These are phyloP conservation scores for Oxyteleia sp. DNA, from an alignment of 2,888 invertebrate species.

Conservation along the genomic window DNA sequence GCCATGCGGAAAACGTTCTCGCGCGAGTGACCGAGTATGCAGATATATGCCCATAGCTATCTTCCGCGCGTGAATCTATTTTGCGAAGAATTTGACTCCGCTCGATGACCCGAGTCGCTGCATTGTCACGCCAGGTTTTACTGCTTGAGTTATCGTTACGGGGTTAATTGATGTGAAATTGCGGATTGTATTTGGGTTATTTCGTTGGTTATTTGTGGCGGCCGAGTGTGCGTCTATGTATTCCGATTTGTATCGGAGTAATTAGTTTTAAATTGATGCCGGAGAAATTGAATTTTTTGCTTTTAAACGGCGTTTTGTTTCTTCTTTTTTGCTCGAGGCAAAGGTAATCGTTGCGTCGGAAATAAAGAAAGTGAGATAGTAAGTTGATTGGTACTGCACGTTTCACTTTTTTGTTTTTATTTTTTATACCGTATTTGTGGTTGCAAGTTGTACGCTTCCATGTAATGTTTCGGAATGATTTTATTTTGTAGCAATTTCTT, in stretches of 20 bases:
- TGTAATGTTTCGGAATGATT: no score
- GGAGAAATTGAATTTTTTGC: background rate
- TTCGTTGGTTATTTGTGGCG: slow-evolving; percentile 15
- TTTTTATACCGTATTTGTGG: no score
- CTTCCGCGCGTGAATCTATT: slow-evolving; percentile 62
- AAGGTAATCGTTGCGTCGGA: no score
- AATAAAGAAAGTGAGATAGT: no score
- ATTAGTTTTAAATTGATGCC: slow-evolving; percentile 17
- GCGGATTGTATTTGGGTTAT: slow-evolving; percentile 44
- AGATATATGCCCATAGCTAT: slow-evolving; percentile 52
- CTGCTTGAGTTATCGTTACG: slow-evolving; percentile 49
- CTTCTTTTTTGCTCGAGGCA: background rate
- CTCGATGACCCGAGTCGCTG: slow-evolving; percentile 61
- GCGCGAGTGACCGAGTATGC: slow-evolving; percentile 45
- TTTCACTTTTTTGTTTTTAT: no score
- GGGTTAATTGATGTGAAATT: slow-evolving; percentile 66
- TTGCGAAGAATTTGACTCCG: slow-evolving; percentile 67
- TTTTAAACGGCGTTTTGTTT: background rate
- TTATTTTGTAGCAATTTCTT: no score
- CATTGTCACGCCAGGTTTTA: slow-evolving; percentile 50
- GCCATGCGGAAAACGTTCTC: slow-evolving; percentile 62
- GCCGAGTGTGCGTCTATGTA: background rate
- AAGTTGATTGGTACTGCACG: no score
- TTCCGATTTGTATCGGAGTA: slow-evolving; percentile 25
- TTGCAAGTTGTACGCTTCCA: no score